These are phyloP conservation scores for Melanotaenia nigrans DNA, from an alignment of 2,797 vertebrate genomes.

Conservation along the genomic window DNA sequence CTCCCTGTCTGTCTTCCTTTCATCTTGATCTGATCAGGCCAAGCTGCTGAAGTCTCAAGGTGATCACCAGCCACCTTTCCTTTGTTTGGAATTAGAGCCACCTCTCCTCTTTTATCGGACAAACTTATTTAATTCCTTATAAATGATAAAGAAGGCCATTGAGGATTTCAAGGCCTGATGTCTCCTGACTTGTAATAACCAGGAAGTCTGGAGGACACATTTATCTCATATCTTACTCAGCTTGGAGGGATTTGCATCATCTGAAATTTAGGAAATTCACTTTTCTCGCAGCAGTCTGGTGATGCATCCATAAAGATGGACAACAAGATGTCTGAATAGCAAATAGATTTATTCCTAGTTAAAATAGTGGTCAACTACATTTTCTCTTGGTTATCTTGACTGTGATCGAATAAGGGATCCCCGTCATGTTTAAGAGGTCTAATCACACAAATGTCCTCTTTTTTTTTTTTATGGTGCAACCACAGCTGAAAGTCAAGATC, in stretches of 20 bases:
- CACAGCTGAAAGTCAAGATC: neutral
- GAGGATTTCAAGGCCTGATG: constrained; percentile 26
- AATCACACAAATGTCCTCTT: neutral
- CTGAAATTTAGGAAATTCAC: constrained; percentile 34
- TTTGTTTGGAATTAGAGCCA: constrained; percentile 37
- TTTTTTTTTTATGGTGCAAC: neutral
- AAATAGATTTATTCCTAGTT: neutral
- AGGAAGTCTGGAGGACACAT: constrained; percentile 35
- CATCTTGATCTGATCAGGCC: constrained; percentile 60
- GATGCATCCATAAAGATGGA: neutral
- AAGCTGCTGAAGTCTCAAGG: constrained; percentile 58
- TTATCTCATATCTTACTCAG: constrained; percentile 31
- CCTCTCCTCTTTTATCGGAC: constrained; percentile 47
- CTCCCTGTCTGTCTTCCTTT: constrained; percentile 43
- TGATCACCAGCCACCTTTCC: constrained; percentile 53
- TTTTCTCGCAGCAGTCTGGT: constrained; percentile 4
- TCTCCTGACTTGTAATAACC: constrained; percentile 33
- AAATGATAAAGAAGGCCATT: constrained; percentile 43
- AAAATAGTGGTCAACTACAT: neutral
- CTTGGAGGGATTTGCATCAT: constrained; percentile 14
- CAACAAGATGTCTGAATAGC: neutral
- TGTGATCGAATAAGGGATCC: neutral
- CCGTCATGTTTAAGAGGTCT: neutral
- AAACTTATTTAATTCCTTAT: constrained; percentile 55
- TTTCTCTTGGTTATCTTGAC: neutral